phyloP scores from a whole-genome alignment of 2,113 vertebrate species.

The Pampusana beccarii region DNA sequence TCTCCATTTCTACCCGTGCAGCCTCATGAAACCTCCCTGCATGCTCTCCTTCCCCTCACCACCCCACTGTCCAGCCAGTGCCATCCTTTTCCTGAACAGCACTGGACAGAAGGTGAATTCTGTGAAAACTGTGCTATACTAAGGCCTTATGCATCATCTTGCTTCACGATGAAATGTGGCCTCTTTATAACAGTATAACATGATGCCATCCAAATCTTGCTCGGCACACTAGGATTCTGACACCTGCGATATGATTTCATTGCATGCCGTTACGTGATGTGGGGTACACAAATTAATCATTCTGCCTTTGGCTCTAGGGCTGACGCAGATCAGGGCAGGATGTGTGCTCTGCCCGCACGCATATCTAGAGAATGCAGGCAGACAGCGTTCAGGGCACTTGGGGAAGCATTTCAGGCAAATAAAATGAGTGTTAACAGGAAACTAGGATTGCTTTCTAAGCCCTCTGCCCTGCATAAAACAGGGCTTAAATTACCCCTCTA shows the following conservation, averaged over 20 bases:
- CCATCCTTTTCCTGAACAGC: background rate
- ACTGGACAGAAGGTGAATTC: background rate
- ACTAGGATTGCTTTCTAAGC: constrained; percentile 58
- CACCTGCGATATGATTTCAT: background rate
- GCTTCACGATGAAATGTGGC: background rate
- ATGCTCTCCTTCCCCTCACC: background rate
- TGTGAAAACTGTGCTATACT: background rate
- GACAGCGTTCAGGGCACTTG: background rate
- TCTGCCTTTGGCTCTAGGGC: background rate
- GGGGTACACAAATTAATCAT: background rate
- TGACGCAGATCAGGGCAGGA: background rate
- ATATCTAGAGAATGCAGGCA: background rate
- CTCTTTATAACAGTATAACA: background rate
- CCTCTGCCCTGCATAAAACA: constrained; percentile 68
- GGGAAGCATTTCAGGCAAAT: constrained; percentile 43
- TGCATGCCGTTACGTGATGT: background rate
- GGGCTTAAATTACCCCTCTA: constrained; percentile 46
- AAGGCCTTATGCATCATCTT: background rate
- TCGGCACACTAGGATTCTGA: background rate
- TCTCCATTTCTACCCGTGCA: background rate
- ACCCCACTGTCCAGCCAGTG: background rate
- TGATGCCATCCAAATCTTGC: background rate
- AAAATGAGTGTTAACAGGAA: constrained; percentile 53
- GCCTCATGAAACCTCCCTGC: background rate
- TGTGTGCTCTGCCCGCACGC: background rate